These are phyloP conservation scores for Oophaga sylvatica DNA, from an alignment of 2,797 vertebrate genomes.

Conservation along the genomic window DNA sequence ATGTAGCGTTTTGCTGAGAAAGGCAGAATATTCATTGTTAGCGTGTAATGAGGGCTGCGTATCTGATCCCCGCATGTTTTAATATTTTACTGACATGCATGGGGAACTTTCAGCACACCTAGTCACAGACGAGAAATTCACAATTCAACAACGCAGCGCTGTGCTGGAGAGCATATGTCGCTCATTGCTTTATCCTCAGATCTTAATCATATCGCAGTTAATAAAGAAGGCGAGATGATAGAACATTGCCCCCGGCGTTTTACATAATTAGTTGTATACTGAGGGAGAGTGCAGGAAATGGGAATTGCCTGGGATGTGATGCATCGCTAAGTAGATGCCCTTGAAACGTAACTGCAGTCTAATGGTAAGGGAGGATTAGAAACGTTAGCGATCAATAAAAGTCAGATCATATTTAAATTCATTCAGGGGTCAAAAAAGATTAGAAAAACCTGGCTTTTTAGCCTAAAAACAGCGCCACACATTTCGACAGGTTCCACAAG, in stretches of 20 bases:
- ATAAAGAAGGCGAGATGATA: conserved; percentile 57
- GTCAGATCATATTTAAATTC: background rate
- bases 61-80: conserved; percentile 53
- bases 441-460: background rate
- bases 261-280: conserved; percentile 53
- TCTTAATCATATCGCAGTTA: conserved; percentile 61
- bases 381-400: background rate
- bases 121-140: conserved; percentile 10
- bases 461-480: background rate
- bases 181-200: conserved; percentile 50
- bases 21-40: conserved; percentile 55
- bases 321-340: conserved; percentile 45
- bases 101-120: conserved; percentile 31
- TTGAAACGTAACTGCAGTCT: conserved; percentile 23
- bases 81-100: conserved; percentile 55
- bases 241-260: conserved; percentile 49
- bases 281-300: conserved; percentile 46
- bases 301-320: conserved; percentile 36
- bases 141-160: conserved; percentile 25
- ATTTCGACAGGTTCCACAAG: background rate
- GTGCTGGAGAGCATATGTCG: conserved; percentile 53
- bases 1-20: conserved; percentile 55
- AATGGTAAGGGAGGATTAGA: background rate
- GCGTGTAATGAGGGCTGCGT: conserved; percentile 45
- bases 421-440: background rate